Percentiles rank a stretch among this genome's conserved stretches.
These are phyloP conservation scores for Protonibea diacanthus DNA, from an alignment of 2,797 vertebrate species.

Conservation along the genomic window DNA sequence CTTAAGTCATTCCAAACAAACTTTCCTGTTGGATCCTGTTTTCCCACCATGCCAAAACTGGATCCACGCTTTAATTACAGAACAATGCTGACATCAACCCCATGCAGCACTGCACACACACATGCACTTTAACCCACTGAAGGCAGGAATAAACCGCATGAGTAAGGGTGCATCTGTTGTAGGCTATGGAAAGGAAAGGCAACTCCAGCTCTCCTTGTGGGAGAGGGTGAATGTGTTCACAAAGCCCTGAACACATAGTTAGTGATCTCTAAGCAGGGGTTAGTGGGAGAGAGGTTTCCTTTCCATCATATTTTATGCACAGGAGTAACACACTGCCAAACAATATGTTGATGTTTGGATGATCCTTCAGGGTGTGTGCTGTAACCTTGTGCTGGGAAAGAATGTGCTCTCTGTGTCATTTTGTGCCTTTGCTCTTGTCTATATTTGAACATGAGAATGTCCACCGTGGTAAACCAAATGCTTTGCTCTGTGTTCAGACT, in stretches of 20 bases:
- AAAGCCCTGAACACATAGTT: conserved; percentile 34
- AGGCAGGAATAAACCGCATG: conserved; percentile 28
- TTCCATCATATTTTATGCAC: conserved; percentile 54
- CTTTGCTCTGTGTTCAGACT: conserved; percentile 66
- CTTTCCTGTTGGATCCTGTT: conserved; percentile 16
- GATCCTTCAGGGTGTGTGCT: conserved; percentile 71
- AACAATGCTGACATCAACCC: conserved; percentile 24
- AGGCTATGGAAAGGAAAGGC: conserved; percentile 9
- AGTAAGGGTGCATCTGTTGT: conserved; percentile 32
- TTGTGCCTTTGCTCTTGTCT: conserved; percentile 67
- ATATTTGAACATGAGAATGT: conserved; percentile 80
- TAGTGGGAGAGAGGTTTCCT: conserved; percentile 48
- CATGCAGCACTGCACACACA: conserved; percentile 11
- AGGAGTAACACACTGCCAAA: conserved; percentile 55
- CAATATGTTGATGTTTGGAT: conserved; percentile 55
- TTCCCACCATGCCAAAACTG: conserved; percentile 27
- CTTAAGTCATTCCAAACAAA: conserved; percentile 47
- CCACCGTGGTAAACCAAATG: conserved; percentile 74
- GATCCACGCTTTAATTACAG: conserved; percentile 31
- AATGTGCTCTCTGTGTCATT: conserved; percentile 71
- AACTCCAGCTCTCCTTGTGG: conserved; percentile 37
- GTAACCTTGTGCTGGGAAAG: conserved; percentile 72
- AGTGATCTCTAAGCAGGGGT: conserved; percentile 43
- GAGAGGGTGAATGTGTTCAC: conserved; percentile 31
- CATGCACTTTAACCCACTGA: conserved; percentile 17